A percentile compares a stretch with the other conserved stretches of the same genome.
Conservation (phyloP, 2,888 invertebrate species). For the Loripinus fragilis region DNA sequence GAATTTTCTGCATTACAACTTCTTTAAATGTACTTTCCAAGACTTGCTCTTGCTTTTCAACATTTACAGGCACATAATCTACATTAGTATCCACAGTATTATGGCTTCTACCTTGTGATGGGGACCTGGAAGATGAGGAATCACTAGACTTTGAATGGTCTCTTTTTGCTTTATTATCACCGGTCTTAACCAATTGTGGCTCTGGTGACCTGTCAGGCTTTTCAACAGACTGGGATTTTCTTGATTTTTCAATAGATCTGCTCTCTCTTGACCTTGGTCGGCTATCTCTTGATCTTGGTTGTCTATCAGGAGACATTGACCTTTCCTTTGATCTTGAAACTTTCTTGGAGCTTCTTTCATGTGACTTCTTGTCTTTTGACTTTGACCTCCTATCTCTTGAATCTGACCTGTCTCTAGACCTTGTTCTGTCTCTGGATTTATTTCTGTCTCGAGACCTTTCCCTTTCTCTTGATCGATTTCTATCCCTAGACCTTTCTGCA, state of each 20-base stretch:
- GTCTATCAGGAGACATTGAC: slow-evolving; percentile 23
- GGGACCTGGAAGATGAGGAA: neutral
- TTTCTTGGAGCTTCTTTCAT: neutral
- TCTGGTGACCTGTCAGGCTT: neutral
- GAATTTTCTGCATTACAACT: neutral
- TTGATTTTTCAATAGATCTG: neutral
- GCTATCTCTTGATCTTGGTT: slow-evolving; percentile 37
- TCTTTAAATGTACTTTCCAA: neutral
- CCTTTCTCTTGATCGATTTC: slow-evolving; percentile 24
- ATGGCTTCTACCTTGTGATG: neutral
- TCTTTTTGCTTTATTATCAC: neutral
- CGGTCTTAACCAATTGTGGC: neutral
- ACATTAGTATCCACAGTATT: neutral
- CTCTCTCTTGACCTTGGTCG: slow-evolving; percentile 39
- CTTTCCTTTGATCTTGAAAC: neutral
- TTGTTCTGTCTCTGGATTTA: slow-evolving; percentile 20
- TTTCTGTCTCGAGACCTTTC: slow-evolving; percentile 30
- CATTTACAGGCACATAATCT: neutral
- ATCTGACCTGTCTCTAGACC: slow-evolving; percentile 2
- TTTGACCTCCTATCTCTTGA: slow-evolving; percentile 28
- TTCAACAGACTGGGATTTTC: neutral
- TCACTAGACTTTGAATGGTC: neutral
- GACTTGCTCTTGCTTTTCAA: neutral
- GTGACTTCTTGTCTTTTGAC: slow-evolving; percentile 15
- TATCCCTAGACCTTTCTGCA: slow-evolving; percentile 38